Conservation (phyloP, 2,113 vertebrate species). For the Albula glossodonta region DNA sequence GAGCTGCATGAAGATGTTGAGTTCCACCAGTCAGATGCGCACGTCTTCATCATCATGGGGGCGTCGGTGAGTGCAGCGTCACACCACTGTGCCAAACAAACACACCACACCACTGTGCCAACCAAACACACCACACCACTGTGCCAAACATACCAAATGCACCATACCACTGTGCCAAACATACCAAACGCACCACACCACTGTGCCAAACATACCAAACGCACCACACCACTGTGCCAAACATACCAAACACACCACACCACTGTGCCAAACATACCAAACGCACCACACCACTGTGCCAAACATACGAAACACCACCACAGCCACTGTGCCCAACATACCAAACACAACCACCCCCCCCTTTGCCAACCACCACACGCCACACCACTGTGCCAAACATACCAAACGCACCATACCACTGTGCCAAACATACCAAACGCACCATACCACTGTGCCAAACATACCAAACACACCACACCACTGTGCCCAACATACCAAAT, state of each 20-base stretch:
- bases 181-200: too few species aligned
- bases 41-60: constrained; percentile 89
- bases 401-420: neutral
- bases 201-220: too few species aligned
- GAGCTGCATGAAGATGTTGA: constrained; percentile 78
- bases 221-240: neutral
- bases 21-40: constrained; percentile 78
- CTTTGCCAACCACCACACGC: too few species aligned
- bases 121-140: neutral
- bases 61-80: constrained; percentile 78
- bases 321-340: neutral
- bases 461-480: neutral
- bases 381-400: neutral
- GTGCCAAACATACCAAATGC: too few species aligned
- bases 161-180: too few species aligned
- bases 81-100: neutral
- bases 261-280: neutral
- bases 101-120: neutral
- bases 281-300: neutral
- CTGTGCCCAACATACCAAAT: neutral
- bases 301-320: too few species aligned
- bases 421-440: too few species aligned
- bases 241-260: neutral
- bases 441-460: neutral
- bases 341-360: too few species aligned